Evolutionary conservation across 2,888 invertebrate species (phyloP).

Genomic region (Sinodicranocentrus sp.): DNA sequence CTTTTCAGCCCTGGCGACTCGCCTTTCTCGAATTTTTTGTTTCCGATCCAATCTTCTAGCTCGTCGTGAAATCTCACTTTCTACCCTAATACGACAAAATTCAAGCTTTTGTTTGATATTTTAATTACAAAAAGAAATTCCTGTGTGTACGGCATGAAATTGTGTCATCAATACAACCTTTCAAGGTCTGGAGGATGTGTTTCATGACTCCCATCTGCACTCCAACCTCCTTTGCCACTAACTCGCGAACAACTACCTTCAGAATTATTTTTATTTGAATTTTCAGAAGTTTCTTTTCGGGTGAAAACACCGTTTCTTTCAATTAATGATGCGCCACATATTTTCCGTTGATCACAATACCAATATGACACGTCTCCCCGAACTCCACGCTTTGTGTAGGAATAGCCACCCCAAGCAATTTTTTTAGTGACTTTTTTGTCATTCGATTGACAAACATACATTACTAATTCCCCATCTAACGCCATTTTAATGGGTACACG

Average conservation of each 20-base stretch:
- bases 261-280: neutral
- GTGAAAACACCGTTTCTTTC: slow-evolving; percentile 35
- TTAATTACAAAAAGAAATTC: too few species aligned
- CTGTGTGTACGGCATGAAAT: too few species aligned
- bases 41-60: slow-evolving; percentile 30
- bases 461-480: slow-evolving; percentile 40
- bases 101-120: neutral
- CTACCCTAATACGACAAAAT: slow-evolving; percentile 6
- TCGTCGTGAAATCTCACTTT: slow-evolving; percentile 42
- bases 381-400: slow-evolving; percentile 47
- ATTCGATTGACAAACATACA: slow-evolving; percentile 38
- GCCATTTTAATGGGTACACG: too few species aligned
- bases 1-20: neutral
- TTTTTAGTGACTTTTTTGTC: slow-evolving; percentile 46
- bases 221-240: slow-evolving; percentile 32
- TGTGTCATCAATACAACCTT: slow-evolving; percentile 30
- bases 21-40: slow-evolving; percentile 5
- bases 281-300: neutral
- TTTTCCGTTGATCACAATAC: slow-evolving; percentile 60
- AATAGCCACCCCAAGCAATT: slow-evolving; percentile 39
- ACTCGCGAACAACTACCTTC: neutral
- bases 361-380: slow-evolving; percentile 30
- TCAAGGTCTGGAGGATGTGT: slow-evolving; percentile 38
- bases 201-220: slow-evolving; percentile 31
- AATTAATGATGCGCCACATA: slow-evolving; percentile 45